These are phyloP conservation scores for Platycnemis pennipes DNA, from an alignment of 2,888 invertebrate species.

Conservation along the genomic window DNA sequence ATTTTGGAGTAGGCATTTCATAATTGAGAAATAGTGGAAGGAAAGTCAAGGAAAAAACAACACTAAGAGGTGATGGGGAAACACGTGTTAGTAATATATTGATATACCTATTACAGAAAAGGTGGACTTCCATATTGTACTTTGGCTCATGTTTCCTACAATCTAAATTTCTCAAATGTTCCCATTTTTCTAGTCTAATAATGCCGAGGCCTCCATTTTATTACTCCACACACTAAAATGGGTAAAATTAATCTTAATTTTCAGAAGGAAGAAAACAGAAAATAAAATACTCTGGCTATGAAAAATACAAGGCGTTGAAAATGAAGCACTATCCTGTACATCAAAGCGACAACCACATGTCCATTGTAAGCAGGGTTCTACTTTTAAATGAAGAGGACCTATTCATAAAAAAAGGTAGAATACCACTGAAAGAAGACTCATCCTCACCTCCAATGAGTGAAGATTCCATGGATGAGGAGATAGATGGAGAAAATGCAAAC, in stretches of 20 bases:
- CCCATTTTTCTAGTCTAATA: too few species aligned
- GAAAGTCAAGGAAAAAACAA: too few species aligned
- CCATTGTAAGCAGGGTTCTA: slow-evolving; percentile 43
- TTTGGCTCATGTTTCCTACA: too few species aligned
- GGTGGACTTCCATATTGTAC: too few species aligned
- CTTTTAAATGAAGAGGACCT: slow-evolving; percentile 13
- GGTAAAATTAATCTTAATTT: background rate
- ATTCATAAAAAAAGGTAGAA: background rate
- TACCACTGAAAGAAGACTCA: background rate
- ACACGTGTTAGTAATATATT: too few species aligned
- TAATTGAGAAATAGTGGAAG: too few species aligned
- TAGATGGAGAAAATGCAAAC: background rate
- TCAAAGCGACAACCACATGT: background rate
- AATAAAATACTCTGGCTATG: background rate
- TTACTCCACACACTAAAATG: too few species aligned
- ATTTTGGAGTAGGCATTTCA: too few species aligned
- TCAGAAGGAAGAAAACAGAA: background rate
- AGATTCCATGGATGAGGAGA: slow-evolving; percentile 27
- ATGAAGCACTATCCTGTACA: background rate
- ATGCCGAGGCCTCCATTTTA: too few species aligned
- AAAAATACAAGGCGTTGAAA: background rate
- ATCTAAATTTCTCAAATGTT: too few species aligned
- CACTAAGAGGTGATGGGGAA: too few species aligned
- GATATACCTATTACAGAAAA: too few species aligned
- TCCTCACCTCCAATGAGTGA: slow-evolving; percentile 52